Base-by-base conservation (phyloP, 1,140 invertebrate species). In the Cheumatopsyche charites region DNA sequence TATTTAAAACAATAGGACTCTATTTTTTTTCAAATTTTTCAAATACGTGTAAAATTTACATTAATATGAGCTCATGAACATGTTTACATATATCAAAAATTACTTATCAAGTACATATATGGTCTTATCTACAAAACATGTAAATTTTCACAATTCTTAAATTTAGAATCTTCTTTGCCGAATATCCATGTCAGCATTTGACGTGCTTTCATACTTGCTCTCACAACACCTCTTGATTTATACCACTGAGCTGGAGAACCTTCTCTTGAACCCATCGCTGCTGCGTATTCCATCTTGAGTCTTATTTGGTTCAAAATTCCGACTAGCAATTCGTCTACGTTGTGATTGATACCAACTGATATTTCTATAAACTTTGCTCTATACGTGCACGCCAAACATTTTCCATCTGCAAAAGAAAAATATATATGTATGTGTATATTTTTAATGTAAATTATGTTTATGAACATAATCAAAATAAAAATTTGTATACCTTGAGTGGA, bases 111-210 rank as follows among this genome's bases (percentile, higher is more conserved):
- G 3, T n/a, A n/a, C n/a, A n/a, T 61, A 15, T 41, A 25, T 29
- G 61, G n/a, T 36, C 43, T 42, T 29, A 58, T 80, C 88, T 89
- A 92, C 76, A 94, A 86, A 75, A 94, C 91, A 78, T 94, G 90
- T 43, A 95, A 85, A 77, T 95, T 94, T 85, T 94, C 93, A 85
- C 93, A 95, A 82, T 94, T 93, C 82, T 94, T 94, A 82, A 94
- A 94, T 82, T 94, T 94, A 47, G 92, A 90, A 82, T 94, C 92
- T 79, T 94, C 92, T 78, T 94, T 94, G 47, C 93, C 92, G 79
- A 95, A 91, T 19, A 95, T 88, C 92, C 92, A 94, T 11, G 93
- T 94, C 68, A 95, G 87, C 90, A 94, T 92, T 81, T 94, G 92
- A 47, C 92, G 84, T 0, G 93, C 93, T 79, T 94, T 94, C 90